Evolutionary conservation across 2,888 invertebrate genomes (phyloP), one percentile per base, ranked within the genome.

Genomic region (Dicyrtoma fusca): DNA sequence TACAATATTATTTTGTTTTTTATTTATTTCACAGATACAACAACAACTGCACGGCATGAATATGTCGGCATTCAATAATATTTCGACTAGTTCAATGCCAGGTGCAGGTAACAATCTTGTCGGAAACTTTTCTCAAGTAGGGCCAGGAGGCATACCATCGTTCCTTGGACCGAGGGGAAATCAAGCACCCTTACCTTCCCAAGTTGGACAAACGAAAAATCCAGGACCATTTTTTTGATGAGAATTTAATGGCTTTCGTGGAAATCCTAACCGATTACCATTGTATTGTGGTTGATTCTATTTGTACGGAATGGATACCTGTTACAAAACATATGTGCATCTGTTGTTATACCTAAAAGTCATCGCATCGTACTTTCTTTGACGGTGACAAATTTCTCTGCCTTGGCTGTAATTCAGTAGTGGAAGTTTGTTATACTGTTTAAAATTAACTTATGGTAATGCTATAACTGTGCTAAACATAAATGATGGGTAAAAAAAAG

Each of bases 31-130:
- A 13, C 61, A 72, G 65, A 44, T 74, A 23, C 74, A 74, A 44
- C 71, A 74, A 45, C 74, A 74, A 65, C 14, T 74, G 34, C 66
- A 65, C 44, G 72, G 72, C 10, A 53, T 74, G 45, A 71, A 74
- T 42, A 17, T 74, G 26, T 62, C 69, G 0, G 64, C 65, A 11
- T 61, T 42, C 19, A 55, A 49, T 21, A 62, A 34, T 61, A 21
- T 21, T 49, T 8, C 49, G 14, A 17, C 21, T n/a, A 1, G 47
- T 1, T 14, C 53, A 3, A 21, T 44, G 23, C 21, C 23, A 26
- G 42, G 34, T 26, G 19, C 63, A n/a, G 59, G 63, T 13, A 62
- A 62, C 64, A 69, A 69, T 49, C 49, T 71, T 19, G 17, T 71
- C 25, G 71, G 71, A 34, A 71, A 71, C 53, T 64, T 26, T 34